Evolutionary conservation across 2,888 invertebrate genomes (phyloP), one percentile per base, ranked within the genome.

Genomic region (Melangyna quadrimaculata): DNA sequence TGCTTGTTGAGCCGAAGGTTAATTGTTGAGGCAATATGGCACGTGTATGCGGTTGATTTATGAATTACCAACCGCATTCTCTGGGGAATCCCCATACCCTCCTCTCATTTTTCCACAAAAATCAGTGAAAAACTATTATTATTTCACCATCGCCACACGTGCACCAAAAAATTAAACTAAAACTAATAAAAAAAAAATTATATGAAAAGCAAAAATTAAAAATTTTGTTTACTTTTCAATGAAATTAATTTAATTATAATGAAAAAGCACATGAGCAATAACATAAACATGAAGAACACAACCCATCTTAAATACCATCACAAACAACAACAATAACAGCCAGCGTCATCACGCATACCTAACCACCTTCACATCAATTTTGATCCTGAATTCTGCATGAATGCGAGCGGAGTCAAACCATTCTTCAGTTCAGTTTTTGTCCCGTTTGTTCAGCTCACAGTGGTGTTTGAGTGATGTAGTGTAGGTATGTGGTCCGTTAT

Each of bases 1-100:
- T 70, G 73, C 65, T 83, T 78, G 57, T 70, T 83, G 70, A 74
- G 73, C 78, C 29, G 27, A 57, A 65, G 83, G 78, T 70, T 83
- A 78, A 83, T 83, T 83, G 83, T 74, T 70, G 74, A 35, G 83
- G 78, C 78, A 48, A 43, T 53, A 35, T 57, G 70, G 70, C 83
- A 83, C 78, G 78, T 83, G 78, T 63, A 65, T 74, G 83, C 10
- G 78, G 78, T 78, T 83, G 63, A 74, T 73, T 78, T 65, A 73
- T 69, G 74, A 78, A 78, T 59, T 74, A n/a, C n/a, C 19, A 48
- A 19, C 19, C 37, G 10, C 45, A 35, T 3, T 35, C n/a, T 35
- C 12, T 29, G 12, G 22, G 22, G 24, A 61, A 40, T n/a, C n/a
- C n/a, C n/a, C n/a, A n/a, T n/a, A n/a, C n/a, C n/a, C 19, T 48